A percentile compares a stretch with the other conserved stretches of the same genome.
These are phyloP conservation scores for Conger conger DNA, from an alignment of 2,113 vertebrate genomes.

Conservation along the genomic window DNA sequence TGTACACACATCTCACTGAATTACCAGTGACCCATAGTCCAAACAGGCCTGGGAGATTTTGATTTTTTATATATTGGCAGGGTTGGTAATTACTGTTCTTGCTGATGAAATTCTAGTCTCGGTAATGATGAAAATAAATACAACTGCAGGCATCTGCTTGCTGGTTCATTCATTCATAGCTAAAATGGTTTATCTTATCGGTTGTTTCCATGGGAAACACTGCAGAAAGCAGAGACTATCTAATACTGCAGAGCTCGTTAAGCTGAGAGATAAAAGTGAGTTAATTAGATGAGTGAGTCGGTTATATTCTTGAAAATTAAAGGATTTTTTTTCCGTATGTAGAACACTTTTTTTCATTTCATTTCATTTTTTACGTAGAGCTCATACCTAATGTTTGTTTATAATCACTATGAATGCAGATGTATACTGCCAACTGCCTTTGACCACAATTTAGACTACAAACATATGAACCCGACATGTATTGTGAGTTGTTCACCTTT, in stretches of 20 bases:
- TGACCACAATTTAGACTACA: background rate
- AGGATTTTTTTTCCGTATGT: background rate
- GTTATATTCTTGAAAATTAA: background rate
- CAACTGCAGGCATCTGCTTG: background rate
- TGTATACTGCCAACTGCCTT: background rate
- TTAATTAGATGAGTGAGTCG: background rate
- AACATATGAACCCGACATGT: background rate
- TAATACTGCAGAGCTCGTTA: background rate
- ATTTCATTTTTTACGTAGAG: too few relatives aligned
- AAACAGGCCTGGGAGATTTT: background rate
- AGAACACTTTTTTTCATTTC: too few relatives aligned
- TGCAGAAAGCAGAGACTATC: background rate
- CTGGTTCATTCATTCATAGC: background rate
- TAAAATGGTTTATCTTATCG: background rate
- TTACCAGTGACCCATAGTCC: background rate
- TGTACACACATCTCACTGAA: background rate
- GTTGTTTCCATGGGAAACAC: constrained; percentile 3
- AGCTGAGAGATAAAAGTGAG: constrained; percentile 1
- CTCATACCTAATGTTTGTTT: background rate
- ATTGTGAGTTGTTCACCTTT: background rate
- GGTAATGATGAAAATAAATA: background rate
- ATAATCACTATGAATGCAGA: background rate
- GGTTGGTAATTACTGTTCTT: background rate
- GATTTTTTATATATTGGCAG: background rate
- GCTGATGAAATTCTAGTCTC: background rate